phyloP scores from a whole-genome alignment of 2,113 vertebrate genomes.

The Daphoenositta chrysoptera region DNA sequence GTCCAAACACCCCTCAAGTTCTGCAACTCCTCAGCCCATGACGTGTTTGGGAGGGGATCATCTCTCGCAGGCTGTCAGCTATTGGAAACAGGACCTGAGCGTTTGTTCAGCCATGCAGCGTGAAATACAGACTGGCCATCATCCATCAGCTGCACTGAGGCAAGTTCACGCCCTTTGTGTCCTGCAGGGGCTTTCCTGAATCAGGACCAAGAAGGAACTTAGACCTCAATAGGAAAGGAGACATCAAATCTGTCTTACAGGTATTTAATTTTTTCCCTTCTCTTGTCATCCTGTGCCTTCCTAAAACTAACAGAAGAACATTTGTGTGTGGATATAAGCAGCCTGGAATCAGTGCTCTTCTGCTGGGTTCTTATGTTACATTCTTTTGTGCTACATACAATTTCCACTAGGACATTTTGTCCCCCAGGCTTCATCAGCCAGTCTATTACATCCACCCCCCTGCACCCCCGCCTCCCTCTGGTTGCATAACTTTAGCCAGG shows the following conservation, averaged over 20 bases:
- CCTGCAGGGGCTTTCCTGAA: background rate
- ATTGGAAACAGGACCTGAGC: background rate
- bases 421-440: conserved; percentile 54
- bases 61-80: background rate
- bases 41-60: background rate
- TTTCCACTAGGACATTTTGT: conserved; percentile 71
- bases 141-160: background rate
- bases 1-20: background rate
- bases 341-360: conserved; percentile 24
- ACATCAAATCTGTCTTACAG: background rate
- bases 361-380: conserved; percentile 52
- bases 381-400: conserved; percentile 63
- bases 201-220: background rate
- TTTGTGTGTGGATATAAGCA: background rate
- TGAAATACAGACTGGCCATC: background rate
- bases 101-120: background rate
- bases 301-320: conserved; percentile 1
- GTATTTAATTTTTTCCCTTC: background rate
- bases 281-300: fast-evolving
- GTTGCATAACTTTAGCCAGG: conserved; percentile 59
- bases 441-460: background rate
- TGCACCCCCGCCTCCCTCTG: background rate
- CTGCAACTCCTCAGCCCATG: background rate
- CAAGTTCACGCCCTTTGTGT: background rate
- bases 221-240: background rate